Evolutionary conservation across 1,140 invertebrate genomes (phyloP).

Genomic region (Leptoteleia sp.): DNA sequence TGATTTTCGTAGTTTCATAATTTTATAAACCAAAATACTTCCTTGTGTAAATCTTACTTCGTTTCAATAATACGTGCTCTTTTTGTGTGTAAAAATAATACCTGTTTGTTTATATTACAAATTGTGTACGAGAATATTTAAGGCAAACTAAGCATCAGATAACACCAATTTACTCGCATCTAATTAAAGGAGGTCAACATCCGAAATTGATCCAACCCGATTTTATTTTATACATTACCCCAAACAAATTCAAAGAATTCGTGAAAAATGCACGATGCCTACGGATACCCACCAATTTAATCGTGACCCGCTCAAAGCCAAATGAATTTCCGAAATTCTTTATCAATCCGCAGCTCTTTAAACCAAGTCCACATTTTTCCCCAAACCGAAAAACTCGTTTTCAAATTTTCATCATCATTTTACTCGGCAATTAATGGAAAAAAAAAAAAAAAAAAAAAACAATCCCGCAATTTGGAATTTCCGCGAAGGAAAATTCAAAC

Average conservation of each 20-base stretch:
- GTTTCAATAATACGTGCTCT: no score
- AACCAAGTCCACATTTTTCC: no score
- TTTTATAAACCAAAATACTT: no score
- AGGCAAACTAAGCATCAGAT: not conserved
- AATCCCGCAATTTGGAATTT: not conserved
- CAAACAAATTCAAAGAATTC: no score
- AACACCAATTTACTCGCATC: slow-evolving; percentile 13
- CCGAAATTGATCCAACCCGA: slow-evolving; percentile 19
- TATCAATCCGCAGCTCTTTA: not conserved
- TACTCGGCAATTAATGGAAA: no score
- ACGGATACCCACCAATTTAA: slow-evolving; percentile 19
- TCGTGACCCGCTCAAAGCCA: slow-evolving; percentile 22
- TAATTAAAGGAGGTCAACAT: slow-evolving; percentile 28
- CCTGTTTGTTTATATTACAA: not conserved
- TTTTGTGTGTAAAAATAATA: no score
- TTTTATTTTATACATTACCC: not conserved
- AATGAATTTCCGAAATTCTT: slow-evolving; percentile 17
- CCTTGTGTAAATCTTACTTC: no score
- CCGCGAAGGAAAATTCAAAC: not conserved
- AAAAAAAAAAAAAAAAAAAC: no score
- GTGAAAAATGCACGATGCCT: slow-evolving; percentile 7
- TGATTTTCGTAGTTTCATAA: no score
- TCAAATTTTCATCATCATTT: no score
- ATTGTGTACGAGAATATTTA: not conserved
- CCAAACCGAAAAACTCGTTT: no score